Conservation (phyloP, 2,797 vertebrate species). For the Pangasius sanitwongsei region DNA sequence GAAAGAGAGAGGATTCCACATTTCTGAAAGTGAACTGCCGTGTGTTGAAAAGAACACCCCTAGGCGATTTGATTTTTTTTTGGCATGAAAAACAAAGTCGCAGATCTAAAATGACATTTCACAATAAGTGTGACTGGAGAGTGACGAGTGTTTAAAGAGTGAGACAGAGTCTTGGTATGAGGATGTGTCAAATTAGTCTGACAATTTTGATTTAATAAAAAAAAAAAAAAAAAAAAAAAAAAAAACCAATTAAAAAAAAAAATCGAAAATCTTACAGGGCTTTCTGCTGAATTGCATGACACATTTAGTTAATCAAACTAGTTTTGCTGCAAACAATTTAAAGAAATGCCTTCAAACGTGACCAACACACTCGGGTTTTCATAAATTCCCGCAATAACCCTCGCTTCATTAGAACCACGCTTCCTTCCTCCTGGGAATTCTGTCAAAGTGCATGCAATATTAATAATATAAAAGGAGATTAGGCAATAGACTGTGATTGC, state of each 20-base stretch:
- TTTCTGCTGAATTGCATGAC: background rate
- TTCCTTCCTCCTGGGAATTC: background rate
- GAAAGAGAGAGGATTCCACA: background rate
- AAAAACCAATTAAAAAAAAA: background rate
- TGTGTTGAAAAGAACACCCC: conserved; percentile 57
- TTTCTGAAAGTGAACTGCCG: conserved; percentile 40
- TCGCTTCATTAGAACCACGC: background rate
- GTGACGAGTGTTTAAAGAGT: background rate
- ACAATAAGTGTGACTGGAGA: background rate
- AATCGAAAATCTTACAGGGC: background rate
- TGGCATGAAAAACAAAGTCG: conserved; percentile 43
- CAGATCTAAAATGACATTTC: background rate
- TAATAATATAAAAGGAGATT: conserved; percentile 44
- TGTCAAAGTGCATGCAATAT: conserved; percentile 20
- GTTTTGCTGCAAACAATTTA: background rate
- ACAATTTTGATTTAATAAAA: background rate
- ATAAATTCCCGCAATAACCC: background rate
- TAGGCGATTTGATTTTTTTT: conserved; percentile 60
- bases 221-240: background rate
- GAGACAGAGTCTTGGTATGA: background rate
- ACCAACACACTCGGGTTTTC: background rate
- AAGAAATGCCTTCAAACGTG: background rate
- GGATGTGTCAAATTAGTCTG: background rate
- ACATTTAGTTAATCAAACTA: background rate
- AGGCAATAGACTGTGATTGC: conserved; percentile 25